Base-by-base conservation (phyloP, 1,140 invertebrate species). In the Bombus terrestris region DNA sequence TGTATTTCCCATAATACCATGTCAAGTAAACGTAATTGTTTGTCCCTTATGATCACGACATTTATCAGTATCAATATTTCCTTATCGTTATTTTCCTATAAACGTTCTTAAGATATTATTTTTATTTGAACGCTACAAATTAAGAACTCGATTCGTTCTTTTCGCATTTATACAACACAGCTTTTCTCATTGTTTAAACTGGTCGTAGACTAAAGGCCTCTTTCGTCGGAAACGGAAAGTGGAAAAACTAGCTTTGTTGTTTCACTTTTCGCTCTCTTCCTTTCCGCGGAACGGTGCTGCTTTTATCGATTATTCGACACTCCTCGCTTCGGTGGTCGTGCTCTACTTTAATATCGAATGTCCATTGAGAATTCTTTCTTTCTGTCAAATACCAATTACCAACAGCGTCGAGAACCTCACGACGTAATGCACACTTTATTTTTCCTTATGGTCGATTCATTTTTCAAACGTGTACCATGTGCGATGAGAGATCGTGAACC, bases 261-360 rank as follows among this genome's bases (percentile, higher is more conserved):
- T 77, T 76, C 32, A 72, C 47, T 57, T 59, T 53, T 53, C 47
- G 47, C 47, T 73, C 62, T 75, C 6, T 75, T 75, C 66, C 75
- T 39, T 41, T 39, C 66, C 32, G 41, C 47, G 72, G 86, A 89
- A 83, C 57, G 83, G 64, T 72, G 81, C 81, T 81, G 13, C 39
- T 74, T n/a, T n/a, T 89, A 89, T 89, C 84, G 87, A 89, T 89
- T 89, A 89, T 80, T 66, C 18, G 53, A n/a, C 62, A 43, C 59
- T 83, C 73, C 53, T 81, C 39, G 28, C 78, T 28, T 68, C 77
- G 72, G 9, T 76, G 32, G 37, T 10, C 35, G 39, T 37, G 64
- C 37, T 83, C 72, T 79, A 43, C 28, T 64, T 73, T 85, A 85
- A 76, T 68, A 32, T 25, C 18, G 62, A 74, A 88, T 74, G 57